phyloP scores from a whole-genome alignment of 2,797 vertebrate genomes.

The Galago senegalensis region DNA sequence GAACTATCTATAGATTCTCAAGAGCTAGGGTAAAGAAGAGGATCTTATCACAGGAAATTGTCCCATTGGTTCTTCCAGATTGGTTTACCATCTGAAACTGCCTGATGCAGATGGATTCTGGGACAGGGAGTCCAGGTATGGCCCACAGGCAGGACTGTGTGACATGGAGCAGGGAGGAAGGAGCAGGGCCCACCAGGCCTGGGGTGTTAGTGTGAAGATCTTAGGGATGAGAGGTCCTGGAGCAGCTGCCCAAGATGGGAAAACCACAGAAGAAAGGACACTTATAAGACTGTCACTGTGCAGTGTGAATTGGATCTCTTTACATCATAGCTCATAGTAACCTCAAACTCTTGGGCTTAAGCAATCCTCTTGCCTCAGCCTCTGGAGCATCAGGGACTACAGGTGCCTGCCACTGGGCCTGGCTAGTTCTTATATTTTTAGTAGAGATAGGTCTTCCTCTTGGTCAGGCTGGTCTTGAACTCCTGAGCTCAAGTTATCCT shows the following conservation, averaged over 20 bases:
- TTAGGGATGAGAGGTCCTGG: neutral
- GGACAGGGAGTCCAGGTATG: neutral
- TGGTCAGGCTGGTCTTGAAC: too few relatives aligned
- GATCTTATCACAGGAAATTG: neutral
- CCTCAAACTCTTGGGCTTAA: too few relatives aligned
- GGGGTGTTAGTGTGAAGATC: neutral
- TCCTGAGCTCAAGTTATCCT: too few relatives aligned
- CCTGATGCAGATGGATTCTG: neutral
- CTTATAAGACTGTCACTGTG: neutral
- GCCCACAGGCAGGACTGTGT: neutral
- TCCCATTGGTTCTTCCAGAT: neutral
- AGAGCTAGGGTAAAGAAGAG: neutral
- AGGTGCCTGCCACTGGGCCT: too few relatives aligned
- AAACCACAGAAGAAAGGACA: neutral
- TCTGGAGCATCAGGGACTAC: too few relatives aligned
- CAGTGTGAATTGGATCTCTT: neutral
- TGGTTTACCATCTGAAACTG: neutral
- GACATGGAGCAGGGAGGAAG: neutral
- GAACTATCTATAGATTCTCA: neutral
- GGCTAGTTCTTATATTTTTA: too few relatives aligned
- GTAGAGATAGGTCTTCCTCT: too few relatives aligned
- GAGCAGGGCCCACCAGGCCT: neutral
- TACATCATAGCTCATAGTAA: too few relatives aligned
- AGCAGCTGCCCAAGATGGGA: neutral
- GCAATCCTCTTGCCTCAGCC: too few relatives aligned